phyloP scores from a whole-genome alignment of 2,888 invertebrate genomes.

The Drosophila recens region DNA sequence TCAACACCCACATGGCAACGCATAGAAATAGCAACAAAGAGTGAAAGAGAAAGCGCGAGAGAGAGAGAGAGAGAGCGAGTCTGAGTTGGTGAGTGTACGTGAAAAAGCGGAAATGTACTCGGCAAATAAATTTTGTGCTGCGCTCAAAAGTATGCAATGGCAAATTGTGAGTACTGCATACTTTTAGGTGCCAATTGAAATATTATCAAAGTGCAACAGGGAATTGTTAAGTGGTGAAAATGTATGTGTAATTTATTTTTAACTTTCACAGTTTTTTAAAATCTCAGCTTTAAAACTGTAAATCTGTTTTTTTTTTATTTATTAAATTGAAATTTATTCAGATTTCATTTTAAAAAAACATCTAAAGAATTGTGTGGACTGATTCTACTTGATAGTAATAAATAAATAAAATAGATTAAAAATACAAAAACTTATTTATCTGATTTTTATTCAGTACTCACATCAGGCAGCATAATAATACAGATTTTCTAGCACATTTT shows the following conservation, averaged over 20 bases:
- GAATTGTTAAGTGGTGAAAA: not conserved
- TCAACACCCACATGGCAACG: constrained; percentile 30
- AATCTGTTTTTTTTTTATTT: too few relatives aligned
- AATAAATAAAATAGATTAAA: not conserved
- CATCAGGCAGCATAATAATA: not conserved
- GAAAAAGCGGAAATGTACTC: constrained; percentile 17
- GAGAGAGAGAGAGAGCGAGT: constrained; percentile 3
- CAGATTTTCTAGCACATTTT: constrained; percentile 3
- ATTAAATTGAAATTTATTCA: too few relatives aligned
- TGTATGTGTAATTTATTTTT: not conserved
- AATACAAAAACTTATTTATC: not conserved
- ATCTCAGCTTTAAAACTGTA: not conserved
- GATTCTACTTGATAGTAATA: not conserved
- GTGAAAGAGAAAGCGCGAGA: not conserved
- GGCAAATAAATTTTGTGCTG: constrained; percentile 23
- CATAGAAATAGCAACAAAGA: constrained; percentile 5
- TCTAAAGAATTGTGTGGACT: too few relatives aligned
- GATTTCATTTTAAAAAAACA: too few relatives aligned
- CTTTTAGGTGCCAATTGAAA: constrained; percentile 38
- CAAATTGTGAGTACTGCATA: constrained; percentile 28
- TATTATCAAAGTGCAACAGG: not conserved
- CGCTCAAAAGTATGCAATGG: constrained; percentile 62
- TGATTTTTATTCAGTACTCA: not conserved
- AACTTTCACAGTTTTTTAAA: not conserved
- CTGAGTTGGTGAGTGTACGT: not conserved